Percentiles rank a stretch among this genome's conserved stretches.
Conservation (phyloP, 2,888 invertebrate species). For the Anagyrus pseudococci region DNA sequence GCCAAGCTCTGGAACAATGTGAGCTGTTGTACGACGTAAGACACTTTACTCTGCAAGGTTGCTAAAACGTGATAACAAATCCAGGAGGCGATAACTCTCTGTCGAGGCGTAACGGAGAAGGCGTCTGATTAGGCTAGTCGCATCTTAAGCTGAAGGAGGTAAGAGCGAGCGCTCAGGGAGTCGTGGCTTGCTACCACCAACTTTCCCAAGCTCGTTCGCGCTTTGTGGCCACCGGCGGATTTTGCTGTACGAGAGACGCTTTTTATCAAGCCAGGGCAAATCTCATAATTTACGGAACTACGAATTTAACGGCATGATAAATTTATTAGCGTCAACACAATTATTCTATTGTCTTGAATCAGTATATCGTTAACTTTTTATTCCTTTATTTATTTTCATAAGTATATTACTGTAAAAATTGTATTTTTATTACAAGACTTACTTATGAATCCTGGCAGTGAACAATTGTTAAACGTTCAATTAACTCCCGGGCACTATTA, state of each 20-base stretch:
- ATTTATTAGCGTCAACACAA: too few relatives aligned
- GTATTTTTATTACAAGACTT: too few relatives aligned
- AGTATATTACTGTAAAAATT: too few relatives aligned
- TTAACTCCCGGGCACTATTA: slow-evolving; percentile 44
- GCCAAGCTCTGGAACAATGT: slow-evolving; percentile 22
- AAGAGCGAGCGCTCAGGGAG: too few relatives aligned
- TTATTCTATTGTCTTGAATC: too few relatives aligned
- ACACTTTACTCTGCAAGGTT: slow-evolving; percentile 26
- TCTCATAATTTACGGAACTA: neutral
- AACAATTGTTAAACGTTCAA: slow-evolving; percentile 43
- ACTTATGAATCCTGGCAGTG: too few relatives aligned
- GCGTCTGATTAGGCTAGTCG: slow-evolving; percentile 43
- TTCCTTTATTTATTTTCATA: too few relatives aligned
- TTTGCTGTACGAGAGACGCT: slow-evolving; percentile 5
- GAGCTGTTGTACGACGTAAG: slow-evolving; percentile 30
- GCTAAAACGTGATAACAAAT: slow-evolving; percentile 49
- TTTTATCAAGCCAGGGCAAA: neutral
- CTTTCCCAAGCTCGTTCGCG: slow-evolving; percentile 37
- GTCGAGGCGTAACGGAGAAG: slow-evolving; percentile 42
- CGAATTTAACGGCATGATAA: too few relatives aligned
- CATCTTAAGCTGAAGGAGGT: slow-evolving; percentile 41
- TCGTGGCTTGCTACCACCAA: too few relatives aligned
- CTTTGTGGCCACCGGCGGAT: neutral
- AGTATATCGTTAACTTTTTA: too few relatives aligned
- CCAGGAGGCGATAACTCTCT: slow-evolving; percentile 46